Evolutionary conservation across 2,888 invertebrate species (phyloP).

Genomic region (Erebia epiphron): DNA sequence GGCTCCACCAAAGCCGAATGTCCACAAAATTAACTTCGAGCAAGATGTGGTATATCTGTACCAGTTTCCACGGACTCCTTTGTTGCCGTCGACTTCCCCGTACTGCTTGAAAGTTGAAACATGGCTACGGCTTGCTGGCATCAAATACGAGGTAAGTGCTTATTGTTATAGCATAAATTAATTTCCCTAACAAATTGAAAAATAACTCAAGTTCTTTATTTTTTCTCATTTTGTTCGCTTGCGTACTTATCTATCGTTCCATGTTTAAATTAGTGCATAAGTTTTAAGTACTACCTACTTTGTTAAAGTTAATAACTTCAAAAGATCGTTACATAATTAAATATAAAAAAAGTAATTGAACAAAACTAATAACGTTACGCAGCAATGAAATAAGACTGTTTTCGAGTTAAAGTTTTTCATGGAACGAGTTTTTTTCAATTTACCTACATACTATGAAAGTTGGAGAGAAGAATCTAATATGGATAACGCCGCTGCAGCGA

Average conservation of each 20-base stretch:
- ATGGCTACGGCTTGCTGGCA: constrained; percentile 94
- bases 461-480: not conserved
- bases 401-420: constrained; percentile 9
- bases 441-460: not conserved
- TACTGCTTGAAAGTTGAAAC: constrained; percentile 98
- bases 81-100: constrained; percentile 94
- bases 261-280: constrained; percentile 35
- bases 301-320: not conserved
- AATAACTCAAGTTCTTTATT: constrained; percentile 4
- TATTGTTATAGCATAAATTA: not conserved
- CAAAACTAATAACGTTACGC: not conserved
- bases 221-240: constrained; percentile 43
- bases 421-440: not conserved
- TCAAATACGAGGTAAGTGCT: constrained; percentile 95
- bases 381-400: not conserved
- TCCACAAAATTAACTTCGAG: constrained; percentile 94
- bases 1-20: constrained; percentile 88
- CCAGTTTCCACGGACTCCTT: constrained; percentile 95
- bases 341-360: not conserved
- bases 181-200: not conserved
- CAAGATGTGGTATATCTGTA: constrained; percentile 97
- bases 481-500: constrained; percentile 43
- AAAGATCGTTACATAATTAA: too few relatives aligned
- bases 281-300: not conserved
- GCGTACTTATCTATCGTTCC: constrained; percentile 44